phyloP scores from a whole-genome alignment of 1,140 invertebrate species.

The Bombus polaris region DNA sequence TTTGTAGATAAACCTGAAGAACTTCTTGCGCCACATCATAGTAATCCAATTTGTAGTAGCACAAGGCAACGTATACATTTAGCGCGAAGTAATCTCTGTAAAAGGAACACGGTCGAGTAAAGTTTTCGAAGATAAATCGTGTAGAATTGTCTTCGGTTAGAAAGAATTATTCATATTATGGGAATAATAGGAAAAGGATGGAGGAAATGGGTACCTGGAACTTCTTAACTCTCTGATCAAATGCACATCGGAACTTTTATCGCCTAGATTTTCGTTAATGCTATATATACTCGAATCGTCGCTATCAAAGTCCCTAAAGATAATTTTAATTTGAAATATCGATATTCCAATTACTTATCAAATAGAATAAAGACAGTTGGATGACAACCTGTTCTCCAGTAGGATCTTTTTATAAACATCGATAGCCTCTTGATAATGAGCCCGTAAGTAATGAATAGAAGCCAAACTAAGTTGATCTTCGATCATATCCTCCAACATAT shows the following conservation, averaged over 20 bases:
- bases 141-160: neutral
- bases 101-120: constrained; percentile 39
- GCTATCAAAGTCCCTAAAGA: constrained; percentile 22
- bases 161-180: neutral
- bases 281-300: constrained; percentile 7
- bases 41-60: constrained; percentile 98
- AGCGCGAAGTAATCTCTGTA: constrained; percentile 95
- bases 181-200: neutral
- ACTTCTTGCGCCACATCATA: constrained; percentile 97
- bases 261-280: neutral
- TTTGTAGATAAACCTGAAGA: constrained; percentile 95
- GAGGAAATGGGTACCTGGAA: constrained; percentile 61
- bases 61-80: constrained; percentile 98
- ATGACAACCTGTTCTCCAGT: constrained; percentile 91
- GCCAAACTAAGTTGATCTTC: constrained; percentile 98
- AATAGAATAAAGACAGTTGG: neutral
- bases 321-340: neutral
- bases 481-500: constrained; percentile 91
- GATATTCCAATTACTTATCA: neutral
- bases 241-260: constrained; percentile 26
- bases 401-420: constrained; percentile 99
- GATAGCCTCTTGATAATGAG: constrained; percentile 99
- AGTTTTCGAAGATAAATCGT: neutral
- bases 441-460: constrained; percentile 97
- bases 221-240: constrained; percentile 63